Evolutionary conservation across 1,140 invertebrate genomes (phyloP).

Genomic region (Temnothorax curvispinosus): DNA sequence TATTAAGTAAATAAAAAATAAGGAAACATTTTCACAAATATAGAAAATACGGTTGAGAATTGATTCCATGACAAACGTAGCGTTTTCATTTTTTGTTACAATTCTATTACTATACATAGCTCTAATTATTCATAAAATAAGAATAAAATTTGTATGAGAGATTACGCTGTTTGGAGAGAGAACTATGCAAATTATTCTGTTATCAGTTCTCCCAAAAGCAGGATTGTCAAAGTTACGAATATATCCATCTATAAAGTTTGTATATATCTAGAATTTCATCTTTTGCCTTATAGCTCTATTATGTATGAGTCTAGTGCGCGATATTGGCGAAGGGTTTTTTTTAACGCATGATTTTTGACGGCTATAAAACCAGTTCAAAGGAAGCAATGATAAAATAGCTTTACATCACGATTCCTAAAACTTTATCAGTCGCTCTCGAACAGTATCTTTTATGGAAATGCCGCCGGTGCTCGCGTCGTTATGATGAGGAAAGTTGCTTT

Average conservation of each 20-base stretch:
- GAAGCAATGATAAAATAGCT: slow-evolving; percentile 47
- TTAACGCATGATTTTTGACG: not conserved
- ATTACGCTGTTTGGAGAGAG: not conserved
- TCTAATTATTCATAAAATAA: not conserved
- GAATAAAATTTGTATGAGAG: not conserved
- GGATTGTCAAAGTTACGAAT: not conserved
- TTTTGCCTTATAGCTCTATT: not conserved
- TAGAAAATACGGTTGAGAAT: not conserved
- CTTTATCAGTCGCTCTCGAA: slow-evolving; percentile 35
- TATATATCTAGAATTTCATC: not conserved
- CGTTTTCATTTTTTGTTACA: not conserved
- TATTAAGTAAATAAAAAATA: not conserved
- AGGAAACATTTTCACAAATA: not conserved
- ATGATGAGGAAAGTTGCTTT: slow-evolving; percentile 19
- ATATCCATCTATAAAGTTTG: not conserved
- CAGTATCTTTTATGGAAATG: slow-evolving; percentile 55
- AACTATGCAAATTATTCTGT: not conserved
- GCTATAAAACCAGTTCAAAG: slow-evolving; percentile 25
- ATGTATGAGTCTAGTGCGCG: not conserved
- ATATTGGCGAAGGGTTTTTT: not conserved
- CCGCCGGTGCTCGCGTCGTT: not conserved
- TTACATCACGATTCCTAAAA: slow-evolving; percentile 5
- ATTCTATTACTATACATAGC: not conserved
- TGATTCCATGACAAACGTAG: not conserved
- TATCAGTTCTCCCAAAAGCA: not conserved